Percentiles rank a stretch among this genome's conserved stretches.
phyloP scores from a whole-genome alignment of 2,797 vertebrate genomes.

The Paguma larvata region DNA sequence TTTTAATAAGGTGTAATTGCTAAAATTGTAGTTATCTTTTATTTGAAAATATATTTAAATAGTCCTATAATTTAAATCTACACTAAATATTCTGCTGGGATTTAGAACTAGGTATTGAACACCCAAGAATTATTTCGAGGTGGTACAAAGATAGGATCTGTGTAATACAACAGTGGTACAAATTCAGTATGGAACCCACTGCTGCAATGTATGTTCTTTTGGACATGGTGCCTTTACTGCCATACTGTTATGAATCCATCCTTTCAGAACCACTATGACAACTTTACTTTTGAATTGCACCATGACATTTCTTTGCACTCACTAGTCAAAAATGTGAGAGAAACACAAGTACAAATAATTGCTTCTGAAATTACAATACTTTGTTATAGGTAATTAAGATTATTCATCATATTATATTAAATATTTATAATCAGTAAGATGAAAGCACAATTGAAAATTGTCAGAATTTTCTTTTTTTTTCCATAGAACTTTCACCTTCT shows the following conservation, averaged over 20 bases:
- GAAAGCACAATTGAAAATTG: background rate
- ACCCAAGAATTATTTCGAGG: conserved; percentile 3
- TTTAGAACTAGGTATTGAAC: background rate
- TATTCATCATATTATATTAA: conserved; percentile 36
- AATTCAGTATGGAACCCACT: background rate
- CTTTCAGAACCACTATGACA: conserved; percentile 11
- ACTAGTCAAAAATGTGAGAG: background rate
- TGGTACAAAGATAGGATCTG: background rate
- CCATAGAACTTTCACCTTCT: background rate
- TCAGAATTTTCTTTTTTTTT: conserved; percentile 21
- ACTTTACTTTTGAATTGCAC: background rate
- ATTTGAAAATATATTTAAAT: conserved; percentile 10
- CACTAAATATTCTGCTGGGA: background rate
- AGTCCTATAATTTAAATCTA: conserved; percentile 19
- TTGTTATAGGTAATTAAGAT: background rate
- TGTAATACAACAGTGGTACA: background rate
- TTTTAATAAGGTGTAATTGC: background rate
- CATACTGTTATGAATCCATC: background rate
- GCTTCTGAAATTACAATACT: conserved; percentile 30
- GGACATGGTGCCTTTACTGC: background rate
- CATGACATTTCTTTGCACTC: background rate
- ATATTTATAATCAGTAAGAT: background rate
- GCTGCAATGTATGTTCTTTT: background rate
- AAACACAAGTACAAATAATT: conserved; percentile 48
- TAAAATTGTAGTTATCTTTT: background rate